These are phyloP conservation scores for Sinocyclocheilus rhinocerous DNA, from an alignment of 2,113 vertebrate genomes.

Conservation along the genomic window DNA sequence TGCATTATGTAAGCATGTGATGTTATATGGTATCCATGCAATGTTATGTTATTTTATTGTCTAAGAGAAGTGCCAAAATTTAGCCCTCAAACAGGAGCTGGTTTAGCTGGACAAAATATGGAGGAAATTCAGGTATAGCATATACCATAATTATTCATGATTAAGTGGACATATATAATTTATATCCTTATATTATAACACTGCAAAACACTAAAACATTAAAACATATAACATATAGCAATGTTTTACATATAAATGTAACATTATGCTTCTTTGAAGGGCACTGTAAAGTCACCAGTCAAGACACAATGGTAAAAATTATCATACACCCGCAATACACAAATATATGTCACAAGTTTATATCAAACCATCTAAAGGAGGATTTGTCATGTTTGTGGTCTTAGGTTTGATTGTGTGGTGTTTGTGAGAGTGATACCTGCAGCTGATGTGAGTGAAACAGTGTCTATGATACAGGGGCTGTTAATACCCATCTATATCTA, in stretches of 20 bases:
- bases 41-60: neutral
- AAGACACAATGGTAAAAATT: constrained; percentile 46
- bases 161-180: neutral
- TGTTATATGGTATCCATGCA: neutral
- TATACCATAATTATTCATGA: neutral
- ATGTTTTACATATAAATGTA: neutral
- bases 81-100: constrained; percentile 54
- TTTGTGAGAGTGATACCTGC: constrained; percentile 62
- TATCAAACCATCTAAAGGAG: neutral
- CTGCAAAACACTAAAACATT: neutral
- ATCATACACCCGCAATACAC: neutral
- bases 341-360: neutral
- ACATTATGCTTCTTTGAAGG: constrained; percentile 37
- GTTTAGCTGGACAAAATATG: constrained; percentile 15
- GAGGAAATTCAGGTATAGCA: constrained; percentile 62
- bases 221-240: too few species aligned
- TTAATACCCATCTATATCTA: constrained; percentile 51
- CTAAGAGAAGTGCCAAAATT: neutral
- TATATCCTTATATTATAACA: constrained; percentile 5
- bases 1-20: neutral
- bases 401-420: constrained; percentile 65
- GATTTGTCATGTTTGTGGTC: neutral
- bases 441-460: constrained; percentile 58
- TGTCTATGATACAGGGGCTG: constrained; percentile 51
- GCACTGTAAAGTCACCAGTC: neutral